Conservation (phyloP, 2,797 vertebrate genomes). For the Eutrigla gurnardus region DNA sequence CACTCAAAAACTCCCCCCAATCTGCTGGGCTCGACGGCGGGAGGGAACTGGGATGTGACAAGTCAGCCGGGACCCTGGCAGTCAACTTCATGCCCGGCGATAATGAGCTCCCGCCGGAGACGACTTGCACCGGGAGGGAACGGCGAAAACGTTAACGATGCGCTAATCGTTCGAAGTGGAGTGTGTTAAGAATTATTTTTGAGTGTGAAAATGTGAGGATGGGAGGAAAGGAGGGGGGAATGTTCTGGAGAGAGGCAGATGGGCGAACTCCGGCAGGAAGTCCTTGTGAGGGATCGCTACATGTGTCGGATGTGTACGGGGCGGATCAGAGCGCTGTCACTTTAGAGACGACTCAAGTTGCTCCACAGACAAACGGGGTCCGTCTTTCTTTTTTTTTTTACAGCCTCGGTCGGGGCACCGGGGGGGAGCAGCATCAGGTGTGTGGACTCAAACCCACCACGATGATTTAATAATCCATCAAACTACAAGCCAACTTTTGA, state of each 20-base stretch:
- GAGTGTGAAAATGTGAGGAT: constrained; percentile 25
- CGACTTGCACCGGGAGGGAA: constrained; percentile 48
- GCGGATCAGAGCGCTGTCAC: constrained; percentile 40
- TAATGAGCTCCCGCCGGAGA: constrained; percentile 87
- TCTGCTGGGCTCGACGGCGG: constrained; percentile 58
- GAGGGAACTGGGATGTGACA: constrained; percentile 70
- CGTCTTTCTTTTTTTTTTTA: too few species aligned
- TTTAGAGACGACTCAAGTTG: too few species aligned
- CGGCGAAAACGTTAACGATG: constrained; percentile 35
- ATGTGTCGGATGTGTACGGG: constrained; percentile 47
- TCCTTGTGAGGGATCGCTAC: constrained; percentile 35
- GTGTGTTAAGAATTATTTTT: constrained; percentile 31
- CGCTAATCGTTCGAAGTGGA: constrained; percentile 54
- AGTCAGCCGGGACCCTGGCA: constrained; percentile 76
- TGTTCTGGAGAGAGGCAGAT: constrained; percentile 55
- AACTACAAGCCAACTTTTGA: too few species aligned
- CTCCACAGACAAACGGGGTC: too few species aligned
- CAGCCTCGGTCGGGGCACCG: too few species aligned
- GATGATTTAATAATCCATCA: too few species aligned
- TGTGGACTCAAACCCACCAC: too few species aligned
- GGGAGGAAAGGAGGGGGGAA: constrained; percentile 10
- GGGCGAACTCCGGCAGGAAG: constrained; percentile 54
- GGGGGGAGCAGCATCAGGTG: too few species aligned
- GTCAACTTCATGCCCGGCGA: constrained; percentile 79
- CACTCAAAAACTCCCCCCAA: constrained; percentile 49